These are phyloP conservation scores for Drosophila greeni DNA, from an alignment of 2,888 invertebrate species.

Conservation along the genomic window DNA sequence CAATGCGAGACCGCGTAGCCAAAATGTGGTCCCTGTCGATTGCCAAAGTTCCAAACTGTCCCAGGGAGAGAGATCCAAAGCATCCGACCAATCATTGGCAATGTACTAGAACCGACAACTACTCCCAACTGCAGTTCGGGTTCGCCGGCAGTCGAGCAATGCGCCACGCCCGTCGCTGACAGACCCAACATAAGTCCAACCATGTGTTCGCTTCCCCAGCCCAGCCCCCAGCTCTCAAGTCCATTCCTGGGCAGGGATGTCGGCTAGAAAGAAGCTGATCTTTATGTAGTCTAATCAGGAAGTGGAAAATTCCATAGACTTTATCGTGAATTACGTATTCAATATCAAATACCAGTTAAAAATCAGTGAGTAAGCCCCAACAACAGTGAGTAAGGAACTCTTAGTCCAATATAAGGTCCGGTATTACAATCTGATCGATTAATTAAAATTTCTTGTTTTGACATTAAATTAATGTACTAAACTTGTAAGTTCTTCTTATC, in stretches of 20 bases:
- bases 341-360: background rate
- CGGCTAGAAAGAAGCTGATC: conserved; percentile 2
- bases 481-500: too few relatives aligned
- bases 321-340: background rate
- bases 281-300: background rate
- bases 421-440: too few relatives aligned
- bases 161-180: conserved; percentile 66
- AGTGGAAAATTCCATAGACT: background rate
- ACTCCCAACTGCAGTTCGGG: conserved; percentile 25
- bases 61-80: conserved; percentile 20
- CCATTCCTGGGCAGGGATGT: conserved; percentile 7
- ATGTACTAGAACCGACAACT: conserved; percentile 71
- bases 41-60: conserved; percentile 31
- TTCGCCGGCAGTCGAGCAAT: conserved; percentile 48
- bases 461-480: too few relatives aligned
- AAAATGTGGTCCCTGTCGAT: conserved; percentile 41
- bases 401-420: too few relatives aligned
- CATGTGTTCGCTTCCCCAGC: conserved; percentile 46
- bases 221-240: conserved; percentile 10
- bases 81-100: conserved; percentile 75
- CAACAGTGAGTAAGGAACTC: too few relatives aligned
- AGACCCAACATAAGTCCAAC: conserved; percentile 59
- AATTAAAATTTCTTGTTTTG: too few relatives aligned
- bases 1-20: conserved; percentile 59
- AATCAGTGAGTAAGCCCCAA: too few relatives aligned